phyloP scores from a whole-genome alignment of 2,888 invertebrate species.

The Euproctis similis region DNA sequence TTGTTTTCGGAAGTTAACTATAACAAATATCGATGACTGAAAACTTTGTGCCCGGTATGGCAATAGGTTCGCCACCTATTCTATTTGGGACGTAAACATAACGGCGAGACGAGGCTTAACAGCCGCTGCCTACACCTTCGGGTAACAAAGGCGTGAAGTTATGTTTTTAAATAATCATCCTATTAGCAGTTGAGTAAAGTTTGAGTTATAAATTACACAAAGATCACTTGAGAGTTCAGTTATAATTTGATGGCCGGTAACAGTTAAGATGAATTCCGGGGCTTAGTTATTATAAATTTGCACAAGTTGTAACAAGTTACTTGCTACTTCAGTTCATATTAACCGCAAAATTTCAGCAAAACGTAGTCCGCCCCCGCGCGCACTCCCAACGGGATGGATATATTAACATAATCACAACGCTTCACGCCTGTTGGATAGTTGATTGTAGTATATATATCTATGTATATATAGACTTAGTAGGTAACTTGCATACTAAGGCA shows the following conservation, averaged over 20 bases:
- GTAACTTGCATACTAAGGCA: too few relatives aligned
- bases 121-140: too few relatives aligned
- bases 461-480: too few relatives aligned
- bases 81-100: too few relatives aligned
- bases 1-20: too few relatives aligned
- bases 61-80: too few relatives aligned
- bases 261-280: constrained; percentile 5
- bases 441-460: constrained; percentile 6
- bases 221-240: not conserved
- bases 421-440: constrained; percentile 8
- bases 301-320: constrained; percentile 7
- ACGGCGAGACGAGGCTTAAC: too few relatives aligned
- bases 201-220: not conserved
- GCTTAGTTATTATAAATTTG: constrained; percentile 8
- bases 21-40: too few relatives aligned
- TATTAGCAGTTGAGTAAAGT: too few relatives aligned
- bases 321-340: constrained; percentile 4
- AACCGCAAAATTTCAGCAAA: constrained; percentile 6
- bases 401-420: constrained; percentile 20
- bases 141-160: too few relatives aligned
- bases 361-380: constrained; percentile 5
- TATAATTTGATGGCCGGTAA: constrained; percentile 5
- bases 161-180: too few relatives aligned
- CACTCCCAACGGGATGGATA: constrained; percentile 6
- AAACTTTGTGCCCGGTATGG: too few relatives aligned